These are phyloP conservation scores for Nephrotoma guestfalica DNA, from an alignment of 2,888 invertebrate species.

Conservation along the genomic window DNA sequence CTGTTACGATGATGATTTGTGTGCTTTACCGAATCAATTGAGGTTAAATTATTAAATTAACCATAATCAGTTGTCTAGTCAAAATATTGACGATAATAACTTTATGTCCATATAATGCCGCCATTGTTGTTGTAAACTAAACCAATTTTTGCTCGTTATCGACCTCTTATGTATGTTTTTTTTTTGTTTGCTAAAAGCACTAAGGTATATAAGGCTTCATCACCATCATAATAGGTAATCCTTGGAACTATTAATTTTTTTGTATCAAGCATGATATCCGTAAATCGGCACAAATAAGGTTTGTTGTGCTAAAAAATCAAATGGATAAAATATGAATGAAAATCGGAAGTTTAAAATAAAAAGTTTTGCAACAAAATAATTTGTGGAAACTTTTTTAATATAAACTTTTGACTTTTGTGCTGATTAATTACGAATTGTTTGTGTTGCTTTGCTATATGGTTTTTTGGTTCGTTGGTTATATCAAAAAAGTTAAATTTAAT, in stretches of 20 bases:
- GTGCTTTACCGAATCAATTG: background rate
- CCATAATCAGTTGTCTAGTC: background rate
- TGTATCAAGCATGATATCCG: background rate
- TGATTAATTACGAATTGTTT: background rate
- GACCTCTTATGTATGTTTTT: background rate
- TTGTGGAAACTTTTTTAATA: background rate
- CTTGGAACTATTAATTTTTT: background rate
- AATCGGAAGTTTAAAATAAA: background rate
- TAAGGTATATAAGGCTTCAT: background rate
- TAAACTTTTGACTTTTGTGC: background rate
- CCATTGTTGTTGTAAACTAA: background rate
- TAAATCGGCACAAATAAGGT: background rate
- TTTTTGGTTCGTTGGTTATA: background rate
- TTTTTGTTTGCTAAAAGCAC: background rate
- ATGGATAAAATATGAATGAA: background rate
- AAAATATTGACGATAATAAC: background rate
- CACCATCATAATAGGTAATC: background rate
- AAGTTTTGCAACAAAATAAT: background rate
- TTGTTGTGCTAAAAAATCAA: background rate
- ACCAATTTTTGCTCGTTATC: background rate
- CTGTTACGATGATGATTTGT: background rate
- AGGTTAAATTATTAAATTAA: background rate
- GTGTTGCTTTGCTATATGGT: background rate
- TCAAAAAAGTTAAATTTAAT: background rate
- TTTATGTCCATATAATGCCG: background rate